phyloP scores from a whole-genome alignment of 2,888 invertebrate genomes.

The Frankliniella intonsa region DNA sequence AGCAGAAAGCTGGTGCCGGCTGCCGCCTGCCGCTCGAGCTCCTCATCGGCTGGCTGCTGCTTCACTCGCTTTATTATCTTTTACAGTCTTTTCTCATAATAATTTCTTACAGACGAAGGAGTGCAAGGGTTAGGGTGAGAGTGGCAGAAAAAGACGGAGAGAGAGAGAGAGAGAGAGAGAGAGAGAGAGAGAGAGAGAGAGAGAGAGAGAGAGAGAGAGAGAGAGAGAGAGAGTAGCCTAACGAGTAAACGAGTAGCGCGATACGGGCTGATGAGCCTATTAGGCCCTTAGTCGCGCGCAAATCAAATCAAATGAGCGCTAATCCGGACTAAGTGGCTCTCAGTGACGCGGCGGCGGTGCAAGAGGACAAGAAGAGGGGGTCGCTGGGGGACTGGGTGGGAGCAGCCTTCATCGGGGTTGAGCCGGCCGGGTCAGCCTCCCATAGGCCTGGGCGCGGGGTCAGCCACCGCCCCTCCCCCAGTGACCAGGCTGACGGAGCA shows the following conservation, averaged over 20 bases:
- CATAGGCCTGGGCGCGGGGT: background rate
- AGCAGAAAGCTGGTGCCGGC: too few relatives aligned
- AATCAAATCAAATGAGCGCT: conserved; percentile 23
- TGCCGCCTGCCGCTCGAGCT: too few relatives aligned
- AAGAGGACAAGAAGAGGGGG: too few relatives aligned
- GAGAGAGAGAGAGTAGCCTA: background rate
- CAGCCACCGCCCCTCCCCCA: background rate
- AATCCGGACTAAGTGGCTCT: conserved; percentile 14
- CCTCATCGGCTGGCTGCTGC: too few relatives aligned
- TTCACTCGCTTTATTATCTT: too few relatives aligned
- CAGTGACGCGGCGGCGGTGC: conserved; percentile 22
- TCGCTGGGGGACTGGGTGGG: too few relatives aligned
- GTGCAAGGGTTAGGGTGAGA: too few relatives aligned
- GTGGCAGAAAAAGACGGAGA: too few relatives aligned
- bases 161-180: background rate
- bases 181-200: background rate
- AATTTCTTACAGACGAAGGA: too few relatives aligned
- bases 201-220: background rate
- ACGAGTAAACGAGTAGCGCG: background rate
- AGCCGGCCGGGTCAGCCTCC: background rate
- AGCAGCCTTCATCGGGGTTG: background rate
- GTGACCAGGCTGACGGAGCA: too few relatives aligned
- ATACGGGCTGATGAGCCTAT: conserved; percentile 16
- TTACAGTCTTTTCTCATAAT: too few relatives aligned
- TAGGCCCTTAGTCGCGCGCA: background rate